These are phyloP conservation scores for Druceiella hillmani DNA, from an alignment of 2,888 invertebrate genomes.

Conservation along the genomic window DNA sequence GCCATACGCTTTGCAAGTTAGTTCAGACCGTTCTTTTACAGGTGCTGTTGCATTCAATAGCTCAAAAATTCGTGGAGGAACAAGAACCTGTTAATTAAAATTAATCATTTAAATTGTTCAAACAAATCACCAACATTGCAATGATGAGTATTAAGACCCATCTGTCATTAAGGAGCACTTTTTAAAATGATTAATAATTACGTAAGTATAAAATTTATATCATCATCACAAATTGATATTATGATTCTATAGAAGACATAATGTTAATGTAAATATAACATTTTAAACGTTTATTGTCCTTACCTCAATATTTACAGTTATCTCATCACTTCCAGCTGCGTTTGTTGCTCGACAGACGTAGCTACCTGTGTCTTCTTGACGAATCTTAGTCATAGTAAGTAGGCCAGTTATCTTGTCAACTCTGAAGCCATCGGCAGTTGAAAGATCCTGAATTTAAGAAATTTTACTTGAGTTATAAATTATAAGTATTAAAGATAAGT, in stretches of 20 bases:
- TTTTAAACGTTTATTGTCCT: conserved; percentile 14
- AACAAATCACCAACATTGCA: not conserved
- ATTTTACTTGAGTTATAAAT: not conserved
- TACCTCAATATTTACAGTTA: conserved; percentile 61
- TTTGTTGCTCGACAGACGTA: conserved; percentile 80
- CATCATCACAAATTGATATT: no score
- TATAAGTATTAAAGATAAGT: no score
- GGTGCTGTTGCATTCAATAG: conserved; percentile 66
- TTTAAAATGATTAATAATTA: no score
- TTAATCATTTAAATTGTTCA: not conserved
- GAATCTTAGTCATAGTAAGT: conserved; percentile 67
- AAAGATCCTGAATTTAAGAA: conserved; percentile 52
- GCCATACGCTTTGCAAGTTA: conserved; percentile 75
- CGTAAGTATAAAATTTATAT: no score
- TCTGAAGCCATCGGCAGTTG: conserved; percentile 59
- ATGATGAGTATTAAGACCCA: not conserved
- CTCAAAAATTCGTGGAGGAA: conserved; percentile 77
- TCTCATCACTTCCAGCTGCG: conserved; percentile 66
- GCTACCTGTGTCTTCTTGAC: conserved; percentile 71
- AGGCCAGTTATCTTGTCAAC: conserved; percentile 68
- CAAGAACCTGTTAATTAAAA: conserved; percentile 45
- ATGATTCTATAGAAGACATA: no score
- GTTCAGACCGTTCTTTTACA: conserved; percentile 55
- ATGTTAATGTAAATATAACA: no score
- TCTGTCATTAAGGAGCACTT: no score